These are phyloP conservation scores for Pseudomyrmex sp. DNA, from an alignment of 1,140 invertebrate species.

Conservation along the genomic window DNA sequence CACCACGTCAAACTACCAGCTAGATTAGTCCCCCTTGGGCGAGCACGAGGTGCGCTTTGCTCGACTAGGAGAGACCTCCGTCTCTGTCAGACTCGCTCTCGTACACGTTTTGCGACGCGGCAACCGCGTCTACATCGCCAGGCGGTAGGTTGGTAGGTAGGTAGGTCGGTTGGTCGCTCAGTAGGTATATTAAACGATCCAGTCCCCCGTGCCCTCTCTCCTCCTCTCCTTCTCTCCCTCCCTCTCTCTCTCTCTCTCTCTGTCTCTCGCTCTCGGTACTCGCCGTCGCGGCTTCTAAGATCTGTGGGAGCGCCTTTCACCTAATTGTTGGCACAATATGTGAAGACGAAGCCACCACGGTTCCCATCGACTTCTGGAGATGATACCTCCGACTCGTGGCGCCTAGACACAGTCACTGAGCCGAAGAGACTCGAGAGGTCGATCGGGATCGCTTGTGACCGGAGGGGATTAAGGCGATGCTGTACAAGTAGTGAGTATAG, in stretches of 20 bases:
- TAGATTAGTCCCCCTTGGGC: constrained; percentile 80
- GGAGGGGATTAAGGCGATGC: background rate
- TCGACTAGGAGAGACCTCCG: constrained; percentile 52
- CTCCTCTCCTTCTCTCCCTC: constrained; percentile 22
- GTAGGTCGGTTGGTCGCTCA: constrained; percentile 74
- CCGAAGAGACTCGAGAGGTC: constrained; percentile 45
- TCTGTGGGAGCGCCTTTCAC: constrained; percentile 84
- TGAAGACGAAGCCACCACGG: constrained; percentile 82
- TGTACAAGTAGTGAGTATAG: constrained; percentile 28
- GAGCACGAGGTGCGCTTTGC: constrained; percentile 79
- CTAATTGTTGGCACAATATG: constrained; percentile 85
- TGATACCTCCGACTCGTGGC: constrained; percentile 70
- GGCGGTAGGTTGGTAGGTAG: constrained; percentile 76
- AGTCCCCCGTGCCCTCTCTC: constrained; percentile 65
- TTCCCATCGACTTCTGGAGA: constrained; percentile 83
- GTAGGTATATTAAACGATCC: constrained; percentile 82
- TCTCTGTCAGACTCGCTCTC: constrained; percentile 67
- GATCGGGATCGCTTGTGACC: constrained; percentile 43
- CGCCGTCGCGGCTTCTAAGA: constrained; percentile 59
- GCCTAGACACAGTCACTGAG: constrained; percentile 52
- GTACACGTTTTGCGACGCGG: constrained; percentile 73
- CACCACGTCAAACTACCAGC: constrained; percentile 78
- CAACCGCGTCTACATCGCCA: constrained; percentile 72
- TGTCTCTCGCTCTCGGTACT: constrained; percentile 17
- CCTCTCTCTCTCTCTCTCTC: constrained; percentile 18